These are phyloP conservation scores for Gnathonemus echidnorhynchus DNA, from an alignment of 2,113 vertebrate genomes.

Conservation along the genomic window DNA sequence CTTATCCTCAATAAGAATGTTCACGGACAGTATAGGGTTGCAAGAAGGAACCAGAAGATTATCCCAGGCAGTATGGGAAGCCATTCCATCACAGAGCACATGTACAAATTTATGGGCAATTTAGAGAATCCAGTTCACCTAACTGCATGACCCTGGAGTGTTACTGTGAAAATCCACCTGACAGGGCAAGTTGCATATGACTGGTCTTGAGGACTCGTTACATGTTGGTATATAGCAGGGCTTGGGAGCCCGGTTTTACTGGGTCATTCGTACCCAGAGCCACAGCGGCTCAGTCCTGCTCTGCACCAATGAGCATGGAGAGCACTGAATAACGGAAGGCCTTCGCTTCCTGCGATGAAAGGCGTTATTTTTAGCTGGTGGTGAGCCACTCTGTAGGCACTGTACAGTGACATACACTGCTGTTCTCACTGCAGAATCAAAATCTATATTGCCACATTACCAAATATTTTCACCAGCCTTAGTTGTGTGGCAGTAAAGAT, in stretches of 20 bases:
- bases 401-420: slow-evolving; percentile 14
- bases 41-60: background rate
- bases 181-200: background rate
- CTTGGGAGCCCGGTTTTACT: background rate
- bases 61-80: background rate
- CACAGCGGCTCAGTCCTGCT: background rate
- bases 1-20: background rate
- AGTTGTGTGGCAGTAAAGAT: background rate
- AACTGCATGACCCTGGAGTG: background rate
- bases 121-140: background rate
- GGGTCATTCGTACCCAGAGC: background rate
- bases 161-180: background rate
- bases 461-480: background rate
- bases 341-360: slow-evolving; percentile 54
- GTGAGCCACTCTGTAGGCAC: slow-evolving; percentile 43
- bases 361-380: slow-evolving; percentile 47
- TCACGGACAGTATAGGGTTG: background rate
- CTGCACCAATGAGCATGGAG: slow-evolving; percentile 26
- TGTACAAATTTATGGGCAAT: background rate
- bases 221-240: background rate
- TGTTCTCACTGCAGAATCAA: background rate
- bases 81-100: background rate
- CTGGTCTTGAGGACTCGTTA: background rate
- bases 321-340: slow-evolving; percentile 36
- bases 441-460: background rate